A percentile compares a stretch with the other conserved stretches of the same genome.
These are phyloP conservation scores for Sturnira hondurensis DNA, from an alignment of 2,113 vertebrate genomes.

Conservation along the genomic window DNA sequence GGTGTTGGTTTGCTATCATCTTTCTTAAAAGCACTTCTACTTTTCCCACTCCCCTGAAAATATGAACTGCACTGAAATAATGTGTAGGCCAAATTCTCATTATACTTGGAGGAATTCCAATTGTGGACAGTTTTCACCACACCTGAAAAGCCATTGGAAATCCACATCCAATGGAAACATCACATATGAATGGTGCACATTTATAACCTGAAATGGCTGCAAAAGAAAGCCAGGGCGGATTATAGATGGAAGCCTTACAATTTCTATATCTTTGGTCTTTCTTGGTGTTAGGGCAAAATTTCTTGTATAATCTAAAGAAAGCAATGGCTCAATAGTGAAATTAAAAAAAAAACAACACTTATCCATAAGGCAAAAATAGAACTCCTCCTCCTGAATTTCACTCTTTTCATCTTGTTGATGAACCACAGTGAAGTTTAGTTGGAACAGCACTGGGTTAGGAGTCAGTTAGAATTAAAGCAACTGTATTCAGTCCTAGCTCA, in stretches of 20 bases:
- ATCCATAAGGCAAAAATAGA: neutral
- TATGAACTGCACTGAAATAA: neutral
- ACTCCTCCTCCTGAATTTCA: neutral
- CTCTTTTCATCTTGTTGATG: neutral
- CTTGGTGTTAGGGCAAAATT: neutral
- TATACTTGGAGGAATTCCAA: conserved; percentile 7
- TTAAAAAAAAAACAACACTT: neutral
- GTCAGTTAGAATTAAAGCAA: neutral
- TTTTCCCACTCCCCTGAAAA: neutral
- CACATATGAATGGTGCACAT: neutral
- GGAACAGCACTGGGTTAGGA: neutral
- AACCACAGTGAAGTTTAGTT: neutral
- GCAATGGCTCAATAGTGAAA: neutral
- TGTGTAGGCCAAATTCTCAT: neutral
- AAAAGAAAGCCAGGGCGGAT: neutral
- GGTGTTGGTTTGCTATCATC: neutral
- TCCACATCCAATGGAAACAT: neutral
- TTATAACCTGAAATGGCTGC: neutral
- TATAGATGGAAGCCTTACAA: neutral
- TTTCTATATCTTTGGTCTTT: neutral
- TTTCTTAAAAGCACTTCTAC: neutral
- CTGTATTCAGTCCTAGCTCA: neutral
- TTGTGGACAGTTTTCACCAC: neutral
- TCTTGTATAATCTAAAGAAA: neutral
- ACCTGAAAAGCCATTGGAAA: neutral